Conservation (phyloP, 2,113 vertebrate genomes). For the Tetrax tetrax region DNA sequence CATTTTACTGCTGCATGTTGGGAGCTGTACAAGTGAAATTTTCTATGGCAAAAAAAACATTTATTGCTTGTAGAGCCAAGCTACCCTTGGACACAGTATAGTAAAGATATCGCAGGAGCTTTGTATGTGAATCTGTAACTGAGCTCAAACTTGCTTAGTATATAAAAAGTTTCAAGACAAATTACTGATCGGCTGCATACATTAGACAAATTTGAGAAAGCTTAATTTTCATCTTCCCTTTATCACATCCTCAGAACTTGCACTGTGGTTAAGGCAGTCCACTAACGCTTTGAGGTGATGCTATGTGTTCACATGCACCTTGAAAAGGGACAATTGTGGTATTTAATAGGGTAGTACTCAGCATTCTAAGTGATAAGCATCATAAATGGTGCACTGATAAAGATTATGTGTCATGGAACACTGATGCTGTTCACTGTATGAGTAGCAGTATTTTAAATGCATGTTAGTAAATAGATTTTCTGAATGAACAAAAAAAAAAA, state of each 20-base stretch:
- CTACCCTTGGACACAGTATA: too few relatives aligned
- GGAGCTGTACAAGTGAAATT: neutral
- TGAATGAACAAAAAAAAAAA: neutral
- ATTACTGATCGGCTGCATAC: neutral
- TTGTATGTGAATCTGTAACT: neutral
- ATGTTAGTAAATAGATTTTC: neutral
- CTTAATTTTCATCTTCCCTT: neutral
- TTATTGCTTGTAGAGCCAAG: neutral
- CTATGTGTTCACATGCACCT: neutral
- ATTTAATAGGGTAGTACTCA: neutral
- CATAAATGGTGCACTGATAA: neutral
- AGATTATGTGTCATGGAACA: neutral
- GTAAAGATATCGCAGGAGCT: neutral
- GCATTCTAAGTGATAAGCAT: neutral
- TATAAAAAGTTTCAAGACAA: neutral
- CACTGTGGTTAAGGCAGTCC: neutral
- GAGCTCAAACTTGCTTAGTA: neutral
- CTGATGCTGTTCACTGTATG: neutral
- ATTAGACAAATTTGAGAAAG: neutral
- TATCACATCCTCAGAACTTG: neutral
- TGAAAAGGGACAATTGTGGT: neutral
- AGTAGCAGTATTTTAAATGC: neutral
- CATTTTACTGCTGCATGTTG: neutral
- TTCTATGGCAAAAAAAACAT: neutral
- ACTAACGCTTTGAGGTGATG: neutral